Percentiles rank a stretch among this genome's conserved stretches.
phyloP scores from a whole-genome alignment of 2,113 vertebrate genomes.

The Poecilia latipinna region DNA sequence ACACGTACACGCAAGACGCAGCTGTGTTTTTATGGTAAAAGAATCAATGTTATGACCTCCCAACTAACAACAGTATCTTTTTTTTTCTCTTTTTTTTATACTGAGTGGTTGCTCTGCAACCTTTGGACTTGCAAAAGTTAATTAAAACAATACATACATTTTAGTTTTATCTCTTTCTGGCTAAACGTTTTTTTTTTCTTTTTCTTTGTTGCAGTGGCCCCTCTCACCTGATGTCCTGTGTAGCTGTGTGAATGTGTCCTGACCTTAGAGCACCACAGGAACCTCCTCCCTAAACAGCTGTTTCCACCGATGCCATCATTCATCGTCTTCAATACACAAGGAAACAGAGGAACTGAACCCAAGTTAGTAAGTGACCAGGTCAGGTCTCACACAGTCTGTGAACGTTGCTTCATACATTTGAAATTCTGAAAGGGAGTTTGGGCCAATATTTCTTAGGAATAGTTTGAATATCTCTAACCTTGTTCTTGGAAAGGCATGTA shows the following conservation, averaged over 20 bases:
- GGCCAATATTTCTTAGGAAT: conserved; percentile 41
- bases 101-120: background rate
- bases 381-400: conserved; percentile 29
- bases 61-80: background rate
- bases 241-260: conserved; percentile 50
- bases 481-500: conserved; percentile 13
- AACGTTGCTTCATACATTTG: conserved; percentile 49
- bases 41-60: background rate
- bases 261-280: conserved; percentile 65
- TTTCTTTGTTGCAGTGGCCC: conserved; percentile 3
- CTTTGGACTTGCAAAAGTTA: background rate
- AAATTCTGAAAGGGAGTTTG: conserved; percentile 28
- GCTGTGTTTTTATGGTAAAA: background rate
- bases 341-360: conserved; percentile 34
- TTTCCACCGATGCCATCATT: conserved; percentile 62
- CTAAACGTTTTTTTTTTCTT: background rate
- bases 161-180: background rate
- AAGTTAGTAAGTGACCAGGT: conserved; percentile 14
- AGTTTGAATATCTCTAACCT: conserved; percentile 41
- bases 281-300: conserved; percentile 73
- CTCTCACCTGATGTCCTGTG: conserved; percentile 67
- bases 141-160: background rate
- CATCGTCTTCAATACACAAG: conserved; percentile 36
- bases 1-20: too few relatives aligned
- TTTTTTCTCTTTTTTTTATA: background rate